Conservation (phyloP, 92 coral and sea anemone genomes). For the Zoanthus sansibaricus region DNA sequence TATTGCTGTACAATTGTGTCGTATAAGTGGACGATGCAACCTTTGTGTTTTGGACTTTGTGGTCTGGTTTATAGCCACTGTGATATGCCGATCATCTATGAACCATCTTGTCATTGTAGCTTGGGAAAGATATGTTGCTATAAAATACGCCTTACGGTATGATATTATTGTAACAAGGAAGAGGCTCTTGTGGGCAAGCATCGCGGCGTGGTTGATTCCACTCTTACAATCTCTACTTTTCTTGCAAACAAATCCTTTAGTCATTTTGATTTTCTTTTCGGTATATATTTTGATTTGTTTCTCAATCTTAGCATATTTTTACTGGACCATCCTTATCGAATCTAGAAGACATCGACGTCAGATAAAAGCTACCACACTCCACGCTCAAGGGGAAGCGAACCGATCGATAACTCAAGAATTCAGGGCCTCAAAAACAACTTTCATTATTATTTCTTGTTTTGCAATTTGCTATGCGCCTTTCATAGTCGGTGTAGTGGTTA, state of each 20-base stretch:
- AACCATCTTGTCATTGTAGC: not conserved
- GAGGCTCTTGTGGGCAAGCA: not conserved
- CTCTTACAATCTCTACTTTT: not conserved
- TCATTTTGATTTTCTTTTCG: not conserved
- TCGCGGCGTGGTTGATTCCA: not conserved
- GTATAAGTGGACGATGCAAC: constrained; percentile 1
- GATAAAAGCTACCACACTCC: not conserved
- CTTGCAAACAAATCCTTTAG: not conserved
- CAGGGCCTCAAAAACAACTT: not conserved
- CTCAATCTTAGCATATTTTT: not conserved
- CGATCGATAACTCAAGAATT: not conserved
- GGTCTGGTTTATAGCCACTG: not conserved
- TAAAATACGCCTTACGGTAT: constrained; percentile 9
- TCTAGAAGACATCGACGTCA: not conserved
- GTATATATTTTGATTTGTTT: not conserved
- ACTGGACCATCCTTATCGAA: not conserved
- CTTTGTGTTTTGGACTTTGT: not conserved
- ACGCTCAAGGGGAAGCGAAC: not conserved
- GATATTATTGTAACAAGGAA: not conserved
- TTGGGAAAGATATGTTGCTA: constrained; percentile 26
- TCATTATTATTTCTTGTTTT: not conserved
- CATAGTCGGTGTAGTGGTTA: not conserved
- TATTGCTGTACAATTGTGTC: not conserved
- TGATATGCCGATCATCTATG: not conserved
- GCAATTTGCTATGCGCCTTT: not conserved